Percentiles rank a stretch among this genome's conserved stretches.
Evolutionary conservation across 2,113 vertebrate species (phyloP).

Genomic region (Crotalus viridis): DNA sequence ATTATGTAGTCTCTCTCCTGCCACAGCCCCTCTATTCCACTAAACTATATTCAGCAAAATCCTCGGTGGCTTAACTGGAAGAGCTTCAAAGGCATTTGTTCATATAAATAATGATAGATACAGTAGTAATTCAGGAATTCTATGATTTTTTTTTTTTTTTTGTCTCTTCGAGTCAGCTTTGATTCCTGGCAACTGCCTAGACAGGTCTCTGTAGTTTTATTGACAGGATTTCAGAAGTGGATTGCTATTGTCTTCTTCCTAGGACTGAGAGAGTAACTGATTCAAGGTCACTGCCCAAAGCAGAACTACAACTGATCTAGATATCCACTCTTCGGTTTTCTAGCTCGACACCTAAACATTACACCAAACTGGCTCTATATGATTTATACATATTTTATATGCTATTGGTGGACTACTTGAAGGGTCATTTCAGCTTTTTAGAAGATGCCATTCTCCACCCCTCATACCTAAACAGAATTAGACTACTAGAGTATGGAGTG

Average conservation of each 20-base stretch:
- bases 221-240: not conserved
- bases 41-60: not conserved
- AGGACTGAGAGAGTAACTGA: not conserved
- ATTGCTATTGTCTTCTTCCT: not conserved
- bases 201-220: not conserved
- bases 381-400: not conserved
- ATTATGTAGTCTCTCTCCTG: not conserved
- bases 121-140: not conserved
- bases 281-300: not conserved
- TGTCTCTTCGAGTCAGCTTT: not conserved
- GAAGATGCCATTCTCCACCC: not conserved
- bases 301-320: not conserved
- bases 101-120: slow-evolving; percentile 11
- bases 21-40: not conserved
- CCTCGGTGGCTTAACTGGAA: not conserved
- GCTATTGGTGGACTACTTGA: not conserved
- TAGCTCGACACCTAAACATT: not conserved
- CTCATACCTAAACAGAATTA: not conserved
- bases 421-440: not conserved
- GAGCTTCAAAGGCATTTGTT: not conserved
- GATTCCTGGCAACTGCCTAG: not conserved
- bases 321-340: not conserved
- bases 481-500: not conserved
- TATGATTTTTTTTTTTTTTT: not conserved
- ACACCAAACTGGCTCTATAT: not conserved